Evolutionary conservation across 2,113 vertebrate species (phyloP), one percentile per base, ranked within the genome.

Genomic region (Perca fluviatilis): DNA sequence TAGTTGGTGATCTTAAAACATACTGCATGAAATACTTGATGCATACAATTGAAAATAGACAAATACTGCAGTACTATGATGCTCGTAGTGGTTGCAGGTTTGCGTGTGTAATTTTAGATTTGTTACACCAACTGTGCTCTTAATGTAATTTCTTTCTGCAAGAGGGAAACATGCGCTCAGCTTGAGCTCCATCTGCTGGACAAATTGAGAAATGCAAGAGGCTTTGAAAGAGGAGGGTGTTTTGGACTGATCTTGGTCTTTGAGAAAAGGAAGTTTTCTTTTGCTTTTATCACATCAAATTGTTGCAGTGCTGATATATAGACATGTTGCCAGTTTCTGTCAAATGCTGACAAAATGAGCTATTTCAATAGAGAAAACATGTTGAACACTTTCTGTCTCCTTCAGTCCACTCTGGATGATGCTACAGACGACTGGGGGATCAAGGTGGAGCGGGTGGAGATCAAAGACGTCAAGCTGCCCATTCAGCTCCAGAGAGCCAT

Each of bases 381-480:
- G 4, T 54, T 25, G 3, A 54, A 18, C 12, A 21, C 16, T 8
- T 53, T 67, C 13, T 70, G 30, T 74, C 50, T 63, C 25, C 30
- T 4, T 14, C 63, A 99, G 98, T 74, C 36, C 14, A 95, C 96
- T 0, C 95, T 99, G 68, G 98, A 99, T 14, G 96, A 96, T 0
- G 98, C 98, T 11, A 99, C 98, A 0, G 97, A 99, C 0, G 84
- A 96, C 14, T 99, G 98, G 98, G 98, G 98, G 2, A 99, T 99
- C 83, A 99, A 99, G 85, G 98, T 99, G 89, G 97, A 99, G 88
- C 97, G 98, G 0, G 98, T 99, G 91, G 98, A 99, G 84, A 99
- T 99, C 75, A 99, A 99, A 88, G 98, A 99, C 0, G 97, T 98
- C 84, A 98, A 99, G 74, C 93, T 99, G 2, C 98, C 98, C 0